Conservation (phyloP, 2,113 vertebrate species). For the Merops nubicus region DNA sequence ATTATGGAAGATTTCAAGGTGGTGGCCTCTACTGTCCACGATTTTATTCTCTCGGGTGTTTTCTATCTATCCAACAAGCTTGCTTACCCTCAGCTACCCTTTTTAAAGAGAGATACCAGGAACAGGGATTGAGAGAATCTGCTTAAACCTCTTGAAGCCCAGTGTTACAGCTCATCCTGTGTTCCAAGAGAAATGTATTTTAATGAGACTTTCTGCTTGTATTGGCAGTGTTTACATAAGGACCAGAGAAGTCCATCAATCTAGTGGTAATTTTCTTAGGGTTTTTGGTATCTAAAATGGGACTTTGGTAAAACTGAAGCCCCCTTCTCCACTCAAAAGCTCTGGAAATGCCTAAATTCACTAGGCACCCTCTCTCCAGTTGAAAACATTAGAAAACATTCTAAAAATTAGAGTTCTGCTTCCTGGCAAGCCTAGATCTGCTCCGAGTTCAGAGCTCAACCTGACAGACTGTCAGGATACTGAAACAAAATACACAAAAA, state of each 20-base stretch:
- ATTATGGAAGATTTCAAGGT: neutral
- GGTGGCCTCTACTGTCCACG: neutral
- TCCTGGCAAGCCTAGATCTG: neutral
- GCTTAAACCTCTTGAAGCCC: neutral
- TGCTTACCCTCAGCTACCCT: neutral
- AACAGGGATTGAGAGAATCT: neutral
- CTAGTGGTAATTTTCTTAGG: neutral
- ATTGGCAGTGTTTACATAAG: neutral
- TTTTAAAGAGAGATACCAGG: neutral
- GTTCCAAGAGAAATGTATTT: neutral
- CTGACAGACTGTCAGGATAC: neutral
- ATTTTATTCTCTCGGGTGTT: neutral
- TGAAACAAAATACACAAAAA: neutral
- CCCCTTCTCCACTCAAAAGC: neutral
- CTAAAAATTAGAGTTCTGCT: neutral
- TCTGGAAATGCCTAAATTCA: neutral
- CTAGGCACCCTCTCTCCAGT: neutral
- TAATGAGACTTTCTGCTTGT: neutral
- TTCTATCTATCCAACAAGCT: neutral
- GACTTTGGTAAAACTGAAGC: neutral
- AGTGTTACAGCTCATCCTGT: neutral
- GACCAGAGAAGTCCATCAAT: neutral
- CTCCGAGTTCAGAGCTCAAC: neutral
- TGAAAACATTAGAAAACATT: neutral
- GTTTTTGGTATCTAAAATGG: neutral